phyloP scores from a whole-genome alignment of 2,888 invertebrate species.

The Hoplodrina blanda region DNA sequence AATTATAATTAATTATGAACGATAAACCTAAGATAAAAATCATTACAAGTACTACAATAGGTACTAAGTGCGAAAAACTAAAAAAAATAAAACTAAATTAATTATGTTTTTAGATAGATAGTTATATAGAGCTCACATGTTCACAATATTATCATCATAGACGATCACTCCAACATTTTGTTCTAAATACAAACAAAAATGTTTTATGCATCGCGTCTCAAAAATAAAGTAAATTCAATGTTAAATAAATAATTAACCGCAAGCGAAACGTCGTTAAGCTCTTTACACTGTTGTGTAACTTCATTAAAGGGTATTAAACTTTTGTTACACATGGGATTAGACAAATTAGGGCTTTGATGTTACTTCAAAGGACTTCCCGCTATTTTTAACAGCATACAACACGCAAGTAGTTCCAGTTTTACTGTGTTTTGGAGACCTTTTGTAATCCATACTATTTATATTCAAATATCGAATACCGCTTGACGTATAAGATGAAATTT shows the following conservation, averaged over 20 bases:
- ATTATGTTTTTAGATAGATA: no score
- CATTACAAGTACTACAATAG: no score
- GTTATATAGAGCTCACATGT: no score
- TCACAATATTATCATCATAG: no score
- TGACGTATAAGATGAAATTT: no score
- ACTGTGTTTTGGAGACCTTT: no score
- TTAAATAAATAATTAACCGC: slow-evolving; percentile 66
- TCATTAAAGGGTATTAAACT: slow-evolving; percentile 74
- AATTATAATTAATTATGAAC: no score
- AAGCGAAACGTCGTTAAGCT: slow-evolving; percentile 69
- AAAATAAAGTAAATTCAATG: slow-evolving; percentile 27
- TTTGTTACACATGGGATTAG: slow-evolving; percentile 73
- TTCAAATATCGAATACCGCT: no score
- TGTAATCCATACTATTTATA: no score
- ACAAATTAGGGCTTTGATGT: slow-evolving; percentile 66
- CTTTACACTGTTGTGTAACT: slow-evolving; percentile 73
- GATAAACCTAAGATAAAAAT: no score
- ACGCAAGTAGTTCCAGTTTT: not conserved
- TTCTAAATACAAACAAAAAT: not conserved
- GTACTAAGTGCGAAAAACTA: no score
- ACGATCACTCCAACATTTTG: not conserved
- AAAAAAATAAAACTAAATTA: no score
- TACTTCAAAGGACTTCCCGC: slow-evolving; percentile 26
- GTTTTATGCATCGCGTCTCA: not conserved
- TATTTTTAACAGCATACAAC: slow-evolving; percentile 15